Conservation (phyloP, 2,888 invertebrate species). For the Heliconius erato region DNA sequence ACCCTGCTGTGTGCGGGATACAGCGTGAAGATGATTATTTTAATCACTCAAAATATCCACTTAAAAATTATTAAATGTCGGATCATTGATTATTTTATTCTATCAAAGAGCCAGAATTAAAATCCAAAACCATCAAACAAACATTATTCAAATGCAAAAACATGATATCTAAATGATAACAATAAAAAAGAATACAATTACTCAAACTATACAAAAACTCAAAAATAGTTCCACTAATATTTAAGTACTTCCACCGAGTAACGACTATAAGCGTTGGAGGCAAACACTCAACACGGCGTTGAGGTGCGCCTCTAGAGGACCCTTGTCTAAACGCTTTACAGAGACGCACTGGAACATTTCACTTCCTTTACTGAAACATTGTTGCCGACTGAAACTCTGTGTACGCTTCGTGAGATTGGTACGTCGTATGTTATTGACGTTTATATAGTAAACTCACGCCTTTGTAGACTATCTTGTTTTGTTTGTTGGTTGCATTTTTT, state of each 20-base stretch:
- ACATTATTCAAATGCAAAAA: too few species aligned
- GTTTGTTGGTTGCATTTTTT: too few species aligned
- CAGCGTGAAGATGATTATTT: too few species aligned
- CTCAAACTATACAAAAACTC: not conserved
- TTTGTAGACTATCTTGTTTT: too few species aligned
- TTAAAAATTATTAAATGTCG: too few species aligned
- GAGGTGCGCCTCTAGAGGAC: slow-evolving; percentile 59
- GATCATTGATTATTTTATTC: too few species aligned
- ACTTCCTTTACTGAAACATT: slow-evolving; percentile 37
- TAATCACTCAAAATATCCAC: too few species aligned
- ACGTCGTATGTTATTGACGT: not conserved
- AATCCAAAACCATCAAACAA: too few species aligned
- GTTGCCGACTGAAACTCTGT: slow-evolving; percentile 19
- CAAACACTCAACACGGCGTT: slow-evolving; percentile 60
- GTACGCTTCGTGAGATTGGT: not conserved
- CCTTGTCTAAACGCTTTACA: slow-evolving; percentile 62
- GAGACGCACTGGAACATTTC: slow-evolving; percentile 33
- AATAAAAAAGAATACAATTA: too few species aligned
- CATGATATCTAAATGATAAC: too few species aligned
- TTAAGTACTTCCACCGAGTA: not conserved
- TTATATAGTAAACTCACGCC: not conserved
- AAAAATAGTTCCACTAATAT: slow-evolving; percentile 1
- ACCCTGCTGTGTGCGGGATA: too few species aligned
- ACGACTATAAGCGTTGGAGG: slow-evolving; percentile 35
- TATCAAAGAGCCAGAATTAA: too few species aligned